Evolutionary conservation across 1,140 invertebrate genomes (phyloP).

Genomic region (Hyposmocoma kahamanoa): DNA sequence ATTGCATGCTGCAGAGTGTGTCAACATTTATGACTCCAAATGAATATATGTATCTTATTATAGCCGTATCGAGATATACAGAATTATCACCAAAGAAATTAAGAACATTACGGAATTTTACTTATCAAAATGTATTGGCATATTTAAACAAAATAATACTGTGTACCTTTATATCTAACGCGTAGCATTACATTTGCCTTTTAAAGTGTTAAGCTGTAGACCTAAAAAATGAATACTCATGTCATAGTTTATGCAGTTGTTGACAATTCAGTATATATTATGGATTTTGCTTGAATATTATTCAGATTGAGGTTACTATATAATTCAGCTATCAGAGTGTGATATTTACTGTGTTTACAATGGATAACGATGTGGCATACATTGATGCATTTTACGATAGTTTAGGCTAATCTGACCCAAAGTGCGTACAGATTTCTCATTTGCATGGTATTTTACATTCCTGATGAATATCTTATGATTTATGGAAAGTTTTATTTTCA

Average conservation of each 20-base stretch:
- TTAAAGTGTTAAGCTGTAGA: not conserved
- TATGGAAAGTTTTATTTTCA: constrained; percentile 7
- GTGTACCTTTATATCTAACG: no score
- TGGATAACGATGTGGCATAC: not conserved
- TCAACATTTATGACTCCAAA: no score
- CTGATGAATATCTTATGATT: constrained; percentile 15
- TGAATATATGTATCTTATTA: no score
- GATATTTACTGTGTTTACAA: constrained; percentile 1
- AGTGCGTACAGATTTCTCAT: constrained; percentile 5
- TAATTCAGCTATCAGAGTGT: not conserved
- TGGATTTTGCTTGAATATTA: constrained; percentile 4
- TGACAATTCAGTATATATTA: constrained; percentile 10
- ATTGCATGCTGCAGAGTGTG: no score
- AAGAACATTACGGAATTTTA: no score
- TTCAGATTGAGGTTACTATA: constrained; percentile 2
- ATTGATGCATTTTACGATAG: constrained; percentile 1
- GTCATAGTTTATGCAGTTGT: constrained; percentile 17
- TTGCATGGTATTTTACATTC: constrained; percentile 20
- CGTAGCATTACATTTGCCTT: not conserved
- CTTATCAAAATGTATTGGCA: no score
- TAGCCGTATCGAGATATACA: no score
- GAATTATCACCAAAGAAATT: no score
- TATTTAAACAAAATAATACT: no score
- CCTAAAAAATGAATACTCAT: constrained; percentile 12
- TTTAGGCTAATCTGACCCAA: not conserved